phyloP scores from a whole-genome alignment of 2,113 vertebrate species.

The Ceyx cyanopectus region DNA sequence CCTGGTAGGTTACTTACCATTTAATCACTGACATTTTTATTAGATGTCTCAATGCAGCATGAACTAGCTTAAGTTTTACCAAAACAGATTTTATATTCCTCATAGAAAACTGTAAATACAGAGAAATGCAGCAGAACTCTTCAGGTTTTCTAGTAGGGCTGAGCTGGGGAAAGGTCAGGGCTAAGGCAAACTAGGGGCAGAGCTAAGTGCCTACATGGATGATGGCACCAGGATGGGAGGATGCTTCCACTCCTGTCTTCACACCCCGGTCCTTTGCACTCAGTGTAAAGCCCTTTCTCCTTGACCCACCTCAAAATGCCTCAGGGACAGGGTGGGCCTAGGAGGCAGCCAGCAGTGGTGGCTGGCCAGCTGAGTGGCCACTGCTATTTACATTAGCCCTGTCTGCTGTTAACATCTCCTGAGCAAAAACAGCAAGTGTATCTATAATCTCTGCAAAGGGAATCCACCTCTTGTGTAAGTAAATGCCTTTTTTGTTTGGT shows the following conservation, averaged over 20 bases:
- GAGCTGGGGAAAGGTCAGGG: neutral
- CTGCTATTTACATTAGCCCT: neutral
- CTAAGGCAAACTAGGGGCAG: neutral
- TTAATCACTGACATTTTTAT: slow-evolving; percentile 60
- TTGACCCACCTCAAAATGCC: neutral
- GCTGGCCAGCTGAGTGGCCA: neutral
- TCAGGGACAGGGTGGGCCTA: neutral
- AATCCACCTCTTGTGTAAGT: slow-evolving; percentile 52
- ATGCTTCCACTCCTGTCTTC: neutral
- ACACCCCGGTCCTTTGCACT: neutral
- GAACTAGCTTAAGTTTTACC: slow-evolving; percentile 26
- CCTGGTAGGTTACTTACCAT: slow-evolving; percentile 36
- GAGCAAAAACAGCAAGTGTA: slow-evolving; percentile 29
- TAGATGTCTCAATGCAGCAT: slow-evolving; percentile 41
- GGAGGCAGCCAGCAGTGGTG: neutral
- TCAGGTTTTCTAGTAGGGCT: neutral
- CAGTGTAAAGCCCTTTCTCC: neutral
- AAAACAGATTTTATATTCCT: slow-evolving; percentile 60
- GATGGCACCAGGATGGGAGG: neutral
- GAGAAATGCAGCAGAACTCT: slow-evolving; percentile 18
- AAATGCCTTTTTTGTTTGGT: neutral
- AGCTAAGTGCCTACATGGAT: neutral
- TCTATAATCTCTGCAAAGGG: slow-evolving; percentile 63
- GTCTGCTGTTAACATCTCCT: slow-evolving; percentile 34
- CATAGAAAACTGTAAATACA: slow-evolving; percentile 35